Evolutionary conservation across 2,888 invertebrate genomes (phyloP), one percentile per base, ranked within the genome.

Genomic region (Cephonodes hylas): DNA sequence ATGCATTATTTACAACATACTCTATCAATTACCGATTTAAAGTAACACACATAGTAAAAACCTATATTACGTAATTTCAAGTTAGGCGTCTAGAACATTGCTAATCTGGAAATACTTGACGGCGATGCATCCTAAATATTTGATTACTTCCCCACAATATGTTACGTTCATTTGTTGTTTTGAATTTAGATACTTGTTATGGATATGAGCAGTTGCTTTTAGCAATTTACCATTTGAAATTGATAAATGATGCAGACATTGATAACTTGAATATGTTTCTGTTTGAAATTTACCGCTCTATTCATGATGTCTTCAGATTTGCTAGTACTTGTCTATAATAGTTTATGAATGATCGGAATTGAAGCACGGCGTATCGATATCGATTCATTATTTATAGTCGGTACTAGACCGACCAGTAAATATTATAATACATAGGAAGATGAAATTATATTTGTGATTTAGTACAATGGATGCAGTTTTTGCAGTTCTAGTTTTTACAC

Each of bases 51-150:
- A 31, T 31, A 46, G n/a, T n/a, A n/a, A n/a, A n/a, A n/a, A n/a
- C n/a, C 46, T 23, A 23, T 23, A 22, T 46, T 23, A 23, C 46
- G 15, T 53, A 27, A 53, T 4, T n/a, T n/a, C 53, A 18, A 27
- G 18, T 18, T 53, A 53, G 53, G 8, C 15, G 27, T 42, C 15
- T 42, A 20, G 38, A 22, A 58, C 38, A 58, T 58, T 42, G 18
- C n/a, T 23, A 44, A 44, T 59, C 15, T 59, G 44, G 42, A 25
- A 23, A 23, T 59, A 53, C 8, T 25, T 18, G 4, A 25, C 18
- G 31, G 18, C 5, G 53, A 53, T 53, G 53, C 53, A 53, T 53
- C 31, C 53, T 31, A 53, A 58, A 48, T 56, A 38, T 31, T 60
- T 42, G 15, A 57, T 53, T 53, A 44, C 34, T 38, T 38, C 34